Evolutionary conservation across 30 jellyfish, hydroid and myxozoan species (phyloP).

Genomic region (Phacellophora camtschatica): DNA sequence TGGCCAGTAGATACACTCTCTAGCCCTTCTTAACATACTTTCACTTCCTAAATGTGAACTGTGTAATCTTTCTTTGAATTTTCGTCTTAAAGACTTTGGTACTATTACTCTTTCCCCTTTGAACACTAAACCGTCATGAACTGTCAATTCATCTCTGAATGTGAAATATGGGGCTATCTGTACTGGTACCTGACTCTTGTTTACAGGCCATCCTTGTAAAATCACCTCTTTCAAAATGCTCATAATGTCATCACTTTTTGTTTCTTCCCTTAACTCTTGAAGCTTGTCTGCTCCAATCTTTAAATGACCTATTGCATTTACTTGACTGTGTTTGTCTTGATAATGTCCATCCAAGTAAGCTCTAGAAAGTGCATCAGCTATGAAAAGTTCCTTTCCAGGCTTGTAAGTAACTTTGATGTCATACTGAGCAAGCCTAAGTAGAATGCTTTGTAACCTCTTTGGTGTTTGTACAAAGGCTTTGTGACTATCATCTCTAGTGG

Average conservation of each 20-base stretch:
- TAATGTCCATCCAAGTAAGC: slow-evolving; percentile 11
- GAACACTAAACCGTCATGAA: slow-evolving; percentile 12
- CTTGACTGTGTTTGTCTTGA: slow-evolving; percentile 27
- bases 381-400: slow-evolving; percentile 36
- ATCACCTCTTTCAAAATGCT: slow-evolving; percentile 20
- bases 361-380: slow-evolving; percentile 35
- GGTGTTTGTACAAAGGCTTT: slow-evolving; percentile 32
- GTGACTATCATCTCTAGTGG: not conserved
- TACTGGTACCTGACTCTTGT: not conserved
- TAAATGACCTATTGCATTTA: slow-evolving; percentile 13
- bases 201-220: slow-evolving; percentile 11
- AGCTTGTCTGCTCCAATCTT: slow-evolving; percentile 1
- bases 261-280: slow-evolving; percentile 9
- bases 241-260: slow-evolving; percentile 1
- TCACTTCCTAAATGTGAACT: slow-evolving; percentile 15
- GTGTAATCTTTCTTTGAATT: not conserved
- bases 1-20: slow-evolving; percentile 24
- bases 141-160: slow-evolving; percentile 24
- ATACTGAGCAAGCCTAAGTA: slow-evolving; percentile 31
- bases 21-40: slow-evolving; percentile 25
- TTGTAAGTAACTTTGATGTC: slow-evolving; percentile 24
- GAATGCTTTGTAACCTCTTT: slow-evolving; percentile 34
- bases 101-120: slow-evolving; percentile 10
- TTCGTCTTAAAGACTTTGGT: not conserved
- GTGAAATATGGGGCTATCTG: slow-evolving; percentile 1